Evolutionary conservation across 2,113 vertebrate genomes (phyloP).

Genomic region (Tachuris rubrigastra): DNA sequence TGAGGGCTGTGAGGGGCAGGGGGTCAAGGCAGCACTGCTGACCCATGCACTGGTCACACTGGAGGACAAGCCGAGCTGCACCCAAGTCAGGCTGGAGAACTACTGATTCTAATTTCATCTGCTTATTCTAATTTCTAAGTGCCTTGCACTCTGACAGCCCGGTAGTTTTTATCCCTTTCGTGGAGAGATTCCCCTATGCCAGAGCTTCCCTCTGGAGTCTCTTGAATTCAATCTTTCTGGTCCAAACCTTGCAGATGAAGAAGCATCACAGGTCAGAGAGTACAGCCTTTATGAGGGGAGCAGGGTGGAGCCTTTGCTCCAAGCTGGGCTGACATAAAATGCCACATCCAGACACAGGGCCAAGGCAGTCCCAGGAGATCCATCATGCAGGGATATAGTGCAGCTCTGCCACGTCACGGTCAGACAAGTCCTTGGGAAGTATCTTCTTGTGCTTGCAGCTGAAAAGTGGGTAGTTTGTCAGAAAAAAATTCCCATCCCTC

Average conservation of each 20-base stretch:
- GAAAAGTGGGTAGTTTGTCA: not conserved
- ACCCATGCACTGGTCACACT: accelerated
- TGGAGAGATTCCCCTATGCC: not conserved
- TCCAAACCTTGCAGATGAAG: not conserved
- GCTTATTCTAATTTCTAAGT: not conserved
- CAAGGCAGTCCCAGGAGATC: not conserved
- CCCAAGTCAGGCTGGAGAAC: not conserved
- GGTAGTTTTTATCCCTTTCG: not conserved
- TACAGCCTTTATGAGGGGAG: not conserved
- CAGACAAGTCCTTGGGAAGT: not conserved
- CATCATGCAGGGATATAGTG: not conserved
- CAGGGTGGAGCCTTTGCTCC: not conserved
- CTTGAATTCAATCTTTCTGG: not conserved
- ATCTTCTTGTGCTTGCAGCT: not conserved
- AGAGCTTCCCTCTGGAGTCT: not conserved
- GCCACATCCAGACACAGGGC: not conserved
- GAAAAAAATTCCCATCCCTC: not conserved
- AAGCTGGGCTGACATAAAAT: not conserved
- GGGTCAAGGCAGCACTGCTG: accelerated
- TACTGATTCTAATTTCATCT: not conserved
- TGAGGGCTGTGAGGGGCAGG: accelerated
- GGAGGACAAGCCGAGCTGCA: accelerated
- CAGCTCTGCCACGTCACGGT: not conserved
- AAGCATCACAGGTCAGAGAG: not conserved
- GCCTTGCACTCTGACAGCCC: not conserved